Conservation (phyloP, 2,797 vertebrate species). For the Silurus aristotelis region DNA sequence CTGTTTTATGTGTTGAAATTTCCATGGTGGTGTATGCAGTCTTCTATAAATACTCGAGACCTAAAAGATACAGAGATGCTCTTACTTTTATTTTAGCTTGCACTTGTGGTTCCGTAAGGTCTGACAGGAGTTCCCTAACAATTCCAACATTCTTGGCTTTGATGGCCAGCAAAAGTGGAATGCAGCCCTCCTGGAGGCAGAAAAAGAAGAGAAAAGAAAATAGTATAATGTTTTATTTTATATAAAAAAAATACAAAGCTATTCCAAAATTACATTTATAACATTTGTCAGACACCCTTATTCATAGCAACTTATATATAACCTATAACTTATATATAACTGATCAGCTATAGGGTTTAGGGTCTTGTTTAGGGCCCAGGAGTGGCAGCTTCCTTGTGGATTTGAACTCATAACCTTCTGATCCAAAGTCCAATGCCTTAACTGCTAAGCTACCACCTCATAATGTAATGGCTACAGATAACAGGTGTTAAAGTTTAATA, state of each 20-base stretch:
- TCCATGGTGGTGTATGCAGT: background rate
- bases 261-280: background rate
- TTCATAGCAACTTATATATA: too few species aligned
- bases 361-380: background rate
- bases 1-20: background rate
- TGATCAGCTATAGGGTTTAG: background rate
- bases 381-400: too few species aligned
- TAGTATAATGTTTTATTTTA: background rate
- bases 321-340: too few species aligned
- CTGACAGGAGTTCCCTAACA: constrained; percentile 64
- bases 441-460: too few species aligned
- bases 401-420: too few species aligned
- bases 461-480: too few species aligned
- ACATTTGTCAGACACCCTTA: too few species aligned
- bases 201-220: background rate
- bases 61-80: background rate
- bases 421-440: too few species aligned
- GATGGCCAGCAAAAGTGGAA: constrained; percentile 62
- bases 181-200: constrained; percentile 61
- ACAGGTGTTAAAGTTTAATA: too few species aligned
- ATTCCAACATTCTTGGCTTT: constrained; percentile 63
- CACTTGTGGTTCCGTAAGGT: constrained; percentile 61
- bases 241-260: background rate
- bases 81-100: constrained; percentile 59
- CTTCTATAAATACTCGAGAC: background rate